Base-by-base conservation (phyloP, 2,888 invertebrate genomes). In the Pyrrhosoma nymphula region DNA sequence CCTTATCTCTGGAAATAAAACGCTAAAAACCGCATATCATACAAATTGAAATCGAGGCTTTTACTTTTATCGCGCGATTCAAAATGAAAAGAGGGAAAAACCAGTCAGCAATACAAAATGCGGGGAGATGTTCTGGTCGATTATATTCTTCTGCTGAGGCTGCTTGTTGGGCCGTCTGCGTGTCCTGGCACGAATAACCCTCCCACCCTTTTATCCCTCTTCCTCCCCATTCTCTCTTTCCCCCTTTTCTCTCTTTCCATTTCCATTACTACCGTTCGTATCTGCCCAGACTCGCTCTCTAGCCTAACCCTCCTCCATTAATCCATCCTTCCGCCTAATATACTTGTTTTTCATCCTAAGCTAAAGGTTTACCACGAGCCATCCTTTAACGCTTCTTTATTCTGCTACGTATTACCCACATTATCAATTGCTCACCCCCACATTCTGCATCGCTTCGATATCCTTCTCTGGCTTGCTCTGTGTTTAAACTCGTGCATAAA, bases 41-140 rank as follows among this genome's bases (percentile, higher is more conserved):
- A 93, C 93, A 93, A 93, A 93, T 93, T 93, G 93, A 93, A 93
- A 93, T 93, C 93, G 93, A 93, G 93, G 63, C 93, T 93, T 93
- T 93, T 91, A 63, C 91, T 93, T 93, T 93, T 93, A 93, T 93
- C 93, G 93, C 69, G 47, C 93, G 93, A 93, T 93, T 93, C 93
- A 69, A 93, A 93, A 93, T 93, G 93, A 69, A 93, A 93, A 93
- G 93, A 93, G 93, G 93, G 56, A 60, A 93, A 93, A 93, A 93
- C 69, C 93, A 93, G 93, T 69, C 69, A 93, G 93, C 93, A 69
- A 93, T 93, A 93, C 93, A 93, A 69, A 93, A 93, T 93, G 60
- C 93, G 69, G 47, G 20, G 93, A 93, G 93, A 93, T 93, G 93
- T 93, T 93, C 93, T n/a, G 93, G 69, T 93, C 93, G 93, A 93